phyloP scores from a whole-genome alignment of 1,140 invertebrate species.

The Arion vulgaris region DNA sequence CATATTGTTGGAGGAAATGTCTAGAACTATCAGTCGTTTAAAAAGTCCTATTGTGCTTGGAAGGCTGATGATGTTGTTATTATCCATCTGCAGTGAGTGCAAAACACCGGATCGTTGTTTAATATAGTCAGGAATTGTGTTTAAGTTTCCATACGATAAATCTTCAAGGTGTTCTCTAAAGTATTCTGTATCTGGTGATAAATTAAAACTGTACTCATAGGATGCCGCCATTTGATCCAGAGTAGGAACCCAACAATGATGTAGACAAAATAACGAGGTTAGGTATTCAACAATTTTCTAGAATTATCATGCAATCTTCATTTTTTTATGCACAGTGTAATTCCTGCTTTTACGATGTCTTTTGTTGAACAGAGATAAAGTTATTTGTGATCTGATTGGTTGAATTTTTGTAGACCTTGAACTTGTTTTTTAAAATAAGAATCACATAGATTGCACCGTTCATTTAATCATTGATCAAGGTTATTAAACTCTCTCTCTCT shows the following conservation, averaged over 20 bases:
- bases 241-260: not conserved
- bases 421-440: no score
- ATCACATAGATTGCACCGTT: no score
- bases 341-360: not conserved
- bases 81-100: constrained; percentile 61
- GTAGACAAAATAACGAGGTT: no score
- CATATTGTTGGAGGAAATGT: constrained; percentile 92
- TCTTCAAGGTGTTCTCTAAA: constrained; percentile 64
- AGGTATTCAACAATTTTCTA: no score
- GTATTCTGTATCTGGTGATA: constrained; percentile 54
- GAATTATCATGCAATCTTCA: no score
- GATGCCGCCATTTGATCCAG: not conserved
- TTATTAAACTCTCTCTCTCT: no score
- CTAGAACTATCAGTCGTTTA: constrained; percentile 78
- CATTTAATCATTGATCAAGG: no score
- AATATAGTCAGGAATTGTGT: constrained; percentile 62
- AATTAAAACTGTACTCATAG: not conserved
- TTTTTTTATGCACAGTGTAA: not conserved
- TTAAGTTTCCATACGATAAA: constrained; percentile 63
- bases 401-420: no score
- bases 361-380: not conserved
- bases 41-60: constrained; percentile 71
- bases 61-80: constrained; percentile 70
- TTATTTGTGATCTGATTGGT: not conserved
- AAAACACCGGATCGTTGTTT: constrained; percentile 49